Base-by-base conservation (phyloP, 1,140 invertebrate species). In the Megathymus violae region DNA sequence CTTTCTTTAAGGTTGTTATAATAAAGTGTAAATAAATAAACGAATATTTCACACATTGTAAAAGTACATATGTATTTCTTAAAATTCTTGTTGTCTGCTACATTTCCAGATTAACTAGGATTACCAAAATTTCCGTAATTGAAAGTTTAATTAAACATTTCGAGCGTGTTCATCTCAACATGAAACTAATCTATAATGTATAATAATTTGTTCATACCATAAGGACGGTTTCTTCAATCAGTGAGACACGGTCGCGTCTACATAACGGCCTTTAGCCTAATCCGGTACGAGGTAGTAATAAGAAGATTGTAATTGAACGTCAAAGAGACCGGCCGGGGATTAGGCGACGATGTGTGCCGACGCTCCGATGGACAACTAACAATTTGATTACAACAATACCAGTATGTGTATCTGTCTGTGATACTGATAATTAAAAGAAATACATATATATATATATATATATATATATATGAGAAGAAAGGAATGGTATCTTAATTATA, bases 271-370 rank as follows among this genome's bases (percentile, higher is more conserved):
- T 80, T 80, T 76, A 76, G 65, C 59, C 60, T 80, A 82, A 82
- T 74, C 76, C 74, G 69, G 75, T 74, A 74, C 63, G 44, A 64
- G 62, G 70, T 52, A 74, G 71, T 73, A 74, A 71, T 82, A 80
- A 80, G 80, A 74, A 78, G 71, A 72, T 78, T 71, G 75, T 82
- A 80, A 82, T 78, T 78, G 74, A 68, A 69, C 68, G 69, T 78
- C 78, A 80, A 82, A 82, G 76, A 47, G 27, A 63, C 71, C 79
- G 67, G 64, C 62, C 14, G 50, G 25, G 69, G 74, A 74, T 78
- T 76, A 80, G 69, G 56, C 34, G 67, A 67, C 68, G 46, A 38
- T 59, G 43, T 43, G 38, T 2, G 46, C 46, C 25, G 27, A 19
- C 31, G 48, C 13, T 51, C 15, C 31, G 48, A 61, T 22, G 44